Conservation (phyloP, 1,140 invertebrate species). For the Drosophila mauritiana region DNA sequence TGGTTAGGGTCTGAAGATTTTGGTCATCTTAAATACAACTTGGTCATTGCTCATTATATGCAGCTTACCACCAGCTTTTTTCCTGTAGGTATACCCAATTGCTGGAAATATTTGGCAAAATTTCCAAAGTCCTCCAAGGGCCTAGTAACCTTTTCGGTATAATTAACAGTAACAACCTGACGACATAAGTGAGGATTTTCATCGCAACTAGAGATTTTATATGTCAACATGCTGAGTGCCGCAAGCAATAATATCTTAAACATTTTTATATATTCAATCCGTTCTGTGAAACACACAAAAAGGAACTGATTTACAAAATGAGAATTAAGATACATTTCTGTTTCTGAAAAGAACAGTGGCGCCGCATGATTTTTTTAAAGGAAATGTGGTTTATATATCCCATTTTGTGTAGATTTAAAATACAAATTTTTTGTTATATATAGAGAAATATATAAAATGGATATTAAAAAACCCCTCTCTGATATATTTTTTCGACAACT, state of each 20-base stretch:
- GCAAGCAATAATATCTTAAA: slow-evolving; percentile 1
- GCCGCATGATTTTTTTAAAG: not conserved
- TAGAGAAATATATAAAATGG: no score
- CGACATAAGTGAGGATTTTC: slow-evolving; percentile 16
- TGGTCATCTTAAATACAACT: not conserved
- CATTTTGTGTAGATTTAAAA: no score
- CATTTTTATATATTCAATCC: not conserved
- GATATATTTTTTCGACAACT: not conserved
- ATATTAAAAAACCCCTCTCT: not conserved
- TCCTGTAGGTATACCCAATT: slow-evolving; percentile 3
- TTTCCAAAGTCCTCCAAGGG: not conserved
- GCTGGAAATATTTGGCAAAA: slow-evolving; percentile 4
- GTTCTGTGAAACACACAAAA: not conserved
- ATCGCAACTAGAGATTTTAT: not conserved
- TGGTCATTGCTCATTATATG: not conserved
- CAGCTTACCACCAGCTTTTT: slow-evolving; percentile 16
- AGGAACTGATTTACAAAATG: slow-evolving; percentile 4
- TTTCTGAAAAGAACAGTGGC: not conserved
- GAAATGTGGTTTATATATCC: not conserved
- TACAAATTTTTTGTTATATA: no score
- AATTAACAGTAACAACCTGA: not conserved
- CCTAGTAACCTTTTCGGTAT: not conserved
- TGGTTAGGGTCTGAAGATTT: slow-evolving; percentile 32
- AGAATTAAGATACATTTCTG: not conserved
- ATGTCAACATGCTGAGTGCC: not conserved